Conservation (phyloP, 2,888 invertebrate genomes). For the Erannis defoliaria region DNA sequence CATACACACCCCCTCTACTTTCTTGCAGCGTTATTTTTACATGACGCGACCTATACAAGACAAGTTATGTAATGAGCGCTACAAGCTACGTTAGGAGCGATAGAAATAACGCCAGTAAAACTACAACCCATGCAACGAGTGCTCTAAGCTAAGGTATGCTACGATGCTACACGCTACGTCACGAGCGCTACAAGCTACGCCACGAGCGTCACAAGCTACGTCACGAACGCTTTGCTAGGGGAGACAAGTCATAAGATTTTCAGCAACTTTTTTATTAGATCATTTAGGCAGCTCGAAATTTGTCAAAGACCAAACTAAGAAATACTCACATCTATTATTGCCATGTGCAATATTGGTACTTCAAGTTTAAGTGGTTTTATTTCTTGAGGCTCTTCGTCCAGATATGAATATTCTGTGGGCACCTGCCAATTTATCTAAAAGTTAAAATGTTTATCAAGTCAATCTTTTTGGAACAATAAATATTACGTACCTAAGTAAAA, state of each 20-base stretch:
- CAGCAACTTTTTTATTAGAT: too few relatives aligned
- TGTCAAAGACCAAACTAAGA: too few relatives aligned
- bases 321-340: constrained; percentile 73
- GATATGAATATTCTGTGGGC: constrained; percentile 61
- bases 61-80: background rate
- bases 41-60: background rate
- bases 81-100: background rate
- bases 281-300: background rate
- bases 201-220: too few relatives aligned
- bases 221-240: too few relatives aligned
- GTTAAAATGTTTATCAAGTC: constrained; percentile 25
- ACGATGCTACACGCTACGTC: too few relatives aligned
- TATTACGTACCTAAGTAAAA: too few relatives aligned
- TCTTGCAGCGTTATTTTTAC: too few relatives aligned
- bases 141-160: too few relatives aligned
- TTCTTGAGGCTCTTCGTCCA: constrained; percentile 71
- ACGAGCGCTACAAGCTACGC: too few relatives aligned
- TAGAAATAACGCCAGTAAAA: background rate
- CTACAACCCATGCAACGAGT: too few relatives aligned
- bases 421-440: constrained; percentile 60
- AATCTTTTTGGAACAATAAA: background rate
- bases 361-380: constrained; percentile 68
- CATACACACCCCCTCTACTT: too few relatives aligned
- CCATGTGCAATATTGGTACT: constrained; percentile 78
- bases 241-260: too few relatives aligned